Percentiles rank a stretch among this genome's conserved stretches.
phyloP scores from a whole-genome alignment of 2,113 vertebrate species.

The Dinomys branickii region DNA sequence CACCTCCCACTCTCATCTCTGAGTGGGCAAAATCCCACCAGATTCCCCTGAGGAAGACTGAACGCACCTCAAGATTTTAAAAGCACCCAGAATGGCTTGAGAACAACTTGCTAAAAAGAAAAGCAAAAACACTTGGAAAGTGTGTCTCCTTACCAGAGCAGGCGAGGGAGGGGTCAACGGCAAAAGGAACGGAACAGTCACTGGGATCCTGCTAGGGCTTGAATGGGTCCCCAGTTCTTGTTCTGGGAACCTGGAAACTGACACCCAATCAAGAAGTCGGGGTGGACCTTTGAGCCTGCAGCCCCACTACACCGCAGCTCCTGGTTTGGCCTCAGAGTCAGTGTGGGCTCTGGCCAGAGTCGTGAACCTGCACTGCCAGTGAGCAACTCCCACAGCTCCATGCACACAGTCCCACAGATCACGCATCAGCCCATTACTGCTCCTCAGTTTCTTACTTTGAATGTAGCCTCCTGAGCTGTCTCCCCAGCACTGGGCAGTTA shows the following conservation, averaged over 20 bases:
- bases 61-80: not conserved
- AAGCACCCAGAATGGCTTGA: not conserved
- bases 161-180: not conserved
- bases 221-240: too few species aligned
- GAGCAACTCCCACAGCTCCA: not conserved
- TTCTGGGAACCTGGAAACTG: not conserved
- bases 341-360: not conserved
- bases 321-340: not conserved
- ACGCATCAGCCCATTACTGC: not conserved
- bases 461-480: not conserved
- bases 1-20: not conserved
- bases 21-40: not conserved
- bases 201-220: too few species aligned
- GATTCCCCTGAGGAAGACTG: not conserved
- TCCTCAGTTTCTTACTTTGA: not conserved
- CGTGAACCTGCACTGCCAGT: accelerated
- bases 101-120: not conserved
- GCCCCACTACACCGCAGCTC: not conserved
- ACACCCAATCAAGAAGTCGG: not conserved
- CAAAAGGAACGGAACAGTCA: not conserved
- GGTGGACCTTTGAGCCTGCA: not conserved
- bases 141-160: not conserved
- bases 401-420: not conserved
- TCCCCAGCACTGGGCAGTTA: not conserved
- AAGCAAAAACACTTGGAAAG: not conserved